Evolutionary conservation across 2,888 invertebrate genomes (phyloP), one percentile per base, ranked within the genome.

Genomic region (Monopis laevigella): DNA sequence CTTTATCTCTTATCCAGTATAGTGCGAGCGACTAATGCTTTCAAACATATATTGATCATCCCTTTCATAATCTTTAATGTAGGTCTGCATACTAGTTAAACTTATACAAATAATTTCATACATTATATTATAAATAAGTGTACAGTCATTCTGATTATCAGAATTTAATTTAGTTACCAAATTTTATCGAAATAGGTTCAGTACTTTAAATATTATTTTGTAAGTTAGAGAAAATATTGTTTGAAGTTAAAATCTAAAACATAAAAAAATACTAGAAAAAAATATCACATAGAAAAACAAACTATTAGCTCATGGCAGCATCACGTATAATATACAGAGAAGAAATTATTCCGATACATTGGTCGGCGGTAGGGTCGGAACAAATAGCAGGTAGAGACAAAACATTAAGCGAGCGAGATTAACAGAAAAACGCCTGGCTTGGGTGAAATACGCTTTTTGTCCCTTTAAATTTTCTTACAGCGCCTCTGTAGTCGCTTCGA

Each of bases 391-490:
- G 43, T 43, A 43, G 30, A 43, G 30, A 72, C 75, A 77, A 78
- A 77, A 66, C 75, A 77, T 78, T 77, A 77, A 63, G 69, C 68
- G 74, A 77, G 74, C 24, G 70, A 74, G 77, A 80, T 78, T 80
- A 77, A 68, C 77, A 64, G 65, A 67, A 69, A 68, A 65, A 64
- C 41, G 35, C 30, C 40, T 19, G n/a, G 66, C 62, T 66, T 56
- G 13, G 67, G 67, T 77, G 73, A 78, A 75, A 73, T 77, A 77
- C 73, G 73, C 63, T 66, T 65, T 29, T 43, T 45, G 70, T 61
- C 73, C 72, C 68, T 74, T 77, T 80, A 75, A 80, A 80, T 78
- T 77, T 77, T 74, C 78, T 78, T 78, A 70, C 74, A 62, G 69
- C 69, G 71, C 70, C 73, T 60, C 69, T 27, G 28, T 16, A 17